A percentile compares a stretch with the other conserved stretches of the same genome.
These are phyloP conservation scores for Cheilosia vulpina DNA, from an alignment of 2,888 invertebrate species.

Conservation along the genomic window DNA sequence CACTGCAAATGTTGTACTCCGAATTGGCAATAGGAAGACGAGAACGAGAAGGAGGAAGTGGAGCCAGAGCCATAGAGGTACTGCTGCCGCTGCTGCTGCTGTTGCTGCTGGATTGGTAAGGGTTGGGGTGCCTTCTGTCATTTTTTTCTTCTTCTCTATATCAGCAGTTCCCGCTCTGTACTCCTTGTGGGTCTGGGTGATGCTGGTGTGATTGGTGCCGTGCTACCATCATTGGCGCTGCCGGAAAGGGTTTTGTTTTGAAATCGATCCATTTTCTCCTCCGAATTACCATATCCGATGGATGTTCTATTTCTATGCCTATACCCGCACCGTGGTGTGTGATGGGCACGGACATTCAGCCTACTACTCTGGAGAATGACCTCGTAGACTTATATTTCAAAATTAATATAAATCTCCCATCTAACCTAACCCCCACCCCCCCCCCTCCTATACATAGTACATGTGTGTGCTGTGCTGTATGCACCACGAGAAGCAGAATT, in stretches of 20 bases:
- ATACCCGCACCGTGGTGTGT: constrained; percentile 12
- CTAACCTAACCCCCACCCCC: too few species aligned
- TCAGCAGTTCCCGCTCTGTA: constrained; percentile 35
- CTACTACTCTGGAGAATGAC: constrained; percentile 72
- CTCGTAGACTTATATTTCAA: constrained; percentile 76
- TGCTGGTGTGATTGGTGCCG: constrained; percentile 69
- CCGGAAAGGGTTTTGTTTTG: constrained; percentile 74
- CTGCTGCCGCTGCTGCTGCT: constrained; percentile 1
- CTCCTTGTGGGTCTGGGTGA: constrained; percentile 61
- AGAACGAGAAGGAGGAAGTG: constrained; percentile 17
- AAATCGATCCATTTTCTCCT: constrained; percentile 75
- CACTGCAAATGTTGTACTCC: constrained; percentile 72
- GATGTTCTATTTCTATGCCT: constrained; percentile 59
- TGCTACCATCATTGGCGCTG: constrained; percentile 66
- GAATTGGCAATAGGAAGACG: constrained; percentile 62
- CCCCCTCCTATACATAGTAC: neutral
- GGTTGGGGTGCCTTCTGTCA: constrained; percentile 35
- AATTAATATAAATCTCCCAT: constrained; percentile 76
- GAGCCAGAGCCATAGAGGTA: constrained; percentile 14
- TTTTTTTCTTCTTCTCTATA: constrained; percentile 59
- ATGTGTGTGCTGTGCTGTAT: constrained; percentile 7
- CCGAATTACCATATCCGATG: constrained; percentile 73
- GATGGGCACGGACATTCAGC: constrained; percentile 54
- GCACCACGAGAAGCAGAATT: constrained; percentile 38
- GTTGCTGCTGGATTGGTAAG: neutral